These are phyloP conservation scores for Pteropus rufus DNA, from an alignment of 2,797 vertebrate species.

Conservation along the genomic window DNA sequence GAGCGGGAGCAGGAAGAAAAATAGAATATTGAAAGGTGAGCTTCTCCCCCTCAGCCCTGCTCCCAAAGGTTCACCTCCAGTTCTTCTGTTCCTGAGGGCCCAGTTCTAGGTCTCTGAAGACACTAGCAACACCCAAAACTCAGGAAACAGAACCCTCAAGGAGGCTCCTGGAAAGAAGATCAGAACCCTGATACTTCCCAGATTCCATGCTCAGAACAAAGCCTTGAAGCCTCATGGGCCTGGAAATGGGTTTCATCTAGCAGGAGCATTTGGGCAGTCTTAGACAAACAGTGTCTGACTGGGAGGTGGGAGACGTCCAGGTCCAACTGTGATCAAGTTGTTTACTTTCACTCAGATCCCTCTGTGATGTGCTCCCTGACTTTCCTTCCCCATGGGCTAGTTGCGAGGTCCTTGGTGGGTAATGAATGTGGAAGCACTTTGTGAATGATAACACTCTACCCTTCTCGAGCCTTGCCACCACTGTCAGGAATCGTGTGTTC, in stretches of 20 bases:
- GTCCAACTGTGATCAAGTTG: too few species aligned
- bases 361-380: neutral
- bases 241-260: rapidly evolving
- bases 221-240: too few species aligned
- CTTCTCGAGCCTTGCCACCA: rapidly evolving
- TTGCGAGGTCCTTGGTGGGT: rapidly evolving
- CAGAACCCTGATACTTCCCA: neutral
- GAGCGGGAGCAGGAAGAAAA: neutral
- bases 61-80: rapidly evolving
- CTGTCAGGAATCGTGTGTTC: rapidly evolving
- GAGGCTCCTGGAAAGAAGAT: neutral
- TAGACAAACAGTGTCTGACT: neutral
- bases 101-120: neutral
- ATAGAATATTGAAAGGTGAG: neutral
- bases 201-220: neutral
- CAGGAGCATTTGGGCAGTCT: rapidly evolving
- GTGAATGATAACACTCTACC: neutral
- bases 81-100: neutral
- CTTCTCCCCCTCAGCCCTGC: neutral
- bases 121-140: rapidly evolving
- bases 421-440: neutral
- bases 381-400: neutral
- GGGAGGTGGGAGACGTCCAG: neutral
- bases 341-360: neutral
- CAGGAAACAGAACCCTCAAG: neutral